Base-by-base conservation (phyloP, 2,888 invertebrate species). In the Drosophila diplacantha region DNA sequence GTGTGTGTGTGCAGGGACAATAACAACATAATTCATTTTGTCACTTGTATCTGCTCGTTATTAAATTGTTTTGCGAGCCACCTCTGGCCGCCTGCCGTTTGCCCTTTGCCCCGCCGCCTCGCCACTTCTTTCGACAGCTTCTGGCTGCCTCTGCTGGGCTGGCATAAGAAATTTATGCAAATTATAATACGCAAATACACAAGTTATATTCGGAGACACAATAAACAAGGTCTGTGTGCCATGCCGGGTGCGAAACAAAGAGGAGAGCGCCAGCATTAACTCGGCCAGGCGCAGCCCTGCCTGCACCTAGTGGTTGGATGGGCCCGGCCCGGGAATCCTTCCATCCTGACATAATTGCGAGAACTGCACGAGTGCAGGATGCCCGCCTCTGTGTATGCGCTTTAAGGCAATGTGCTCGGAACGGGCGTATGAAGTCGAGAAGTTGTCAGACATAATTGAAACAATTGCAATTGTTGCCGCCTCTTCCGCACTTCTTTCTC, bases 21-120 rank as follows among this genome's bases (percentile, higher is more conserved):
- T 69, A 78, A 83, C 83, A 78, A 83, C 75, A 78, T 78, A 78
- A 78, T 81, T 78, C 78, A 78, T 83, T 78, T 83, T 83, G 78
- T 78, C 78, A 83, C 78, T 78, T 81, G 81, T 78, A 78, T 78
- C 71, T 72, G 73, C 63, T 78, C 60, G 78, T 78, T 78, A 78
- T 78, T 78, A 78, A 78, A 78, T 78, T 78, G 83, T 83, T 81
- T 80, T 75, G 66, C 62, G 69, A 60, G 64, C 38, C 77, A 69
- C 65, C 78, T 69, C 83, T 66, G 73, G 55, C 66, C 51, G 54
- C 46, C 38, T 35, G 37, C 16, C 57, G 22, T 59, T 66, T 64
- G 68, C 63, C 61, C 59, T 37, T 66, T 62, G 53, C 49, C 37
- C 20, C 37, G 16, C 43, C 22, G 32, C 57, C 44, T 24, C 2